These are phyloP conservation scores for Zoanthus solanderi DNA, from an alignment of 92 coral and sea anemone genomes.

Conservation along the genomic window DNA sequence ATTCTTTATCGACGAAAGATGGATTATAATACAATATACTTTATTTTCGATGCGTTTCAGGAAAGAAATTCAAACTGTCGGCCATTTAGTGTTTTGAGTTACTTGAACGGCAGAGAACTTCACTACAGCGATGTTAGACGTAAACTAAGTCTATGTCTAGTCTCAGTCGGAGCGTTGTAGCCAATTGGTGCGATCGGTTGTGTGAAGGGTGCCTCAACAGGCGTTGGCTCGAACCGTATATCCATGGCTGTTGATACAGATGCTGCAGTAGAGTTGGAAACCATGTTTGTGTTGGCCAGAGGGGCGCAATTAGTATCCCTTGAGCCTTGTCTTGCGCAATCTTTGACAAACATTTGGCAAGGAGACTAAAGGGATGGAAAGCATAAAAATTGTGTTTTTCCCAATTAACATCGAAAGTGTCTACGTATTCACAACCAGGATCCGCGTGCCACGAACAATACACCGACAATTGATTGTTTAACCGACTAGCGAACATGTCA, in stretches of 20 bases:
- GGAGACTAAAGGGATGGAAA: neutral
- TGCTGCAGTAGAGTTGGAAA: slow-evolving; percentile 47
- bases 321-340: slow-evolving; percentile 51
- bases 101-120: too few species aligned
- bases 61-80: too few species aligned
- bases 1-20: too few species aligned
- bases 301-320: slow-evolving; percentile 51
- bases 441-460: slow-evolving; percentile 74
- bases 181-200: slow-evolving; percentile 13
- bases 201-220: slow-evolving; percentile 52
- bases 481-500: slow-evolving; percentile 79
- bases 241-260: slow-evolving; percentile 57
- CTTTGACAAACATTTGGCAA: slow-evolving; percentile 29
- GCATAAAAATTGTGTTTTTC: neutral
- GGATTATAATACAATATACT: too few species aligned
- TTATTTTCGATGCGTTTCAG: too few species aligned
- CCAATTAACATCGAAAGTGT: slow-evolving; percentile 59
- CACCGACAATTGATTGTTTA: slow-evolving; percentile 60
- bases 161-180: neutral
- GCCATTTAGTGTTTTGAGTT: too few species aligned
- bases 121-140: too few species aligned
- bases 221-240: slow-evolving; percentile 17
- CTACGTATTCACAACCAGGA: slow-evolving; percentile 60
- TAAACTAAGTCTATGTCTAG: too few species aligned
- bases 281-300: slow-evolving; percentile 59